phyloP scores from a whole-genome alignment of 2,888 invertebrate genomes.

The Myathropa florea region DNA sequence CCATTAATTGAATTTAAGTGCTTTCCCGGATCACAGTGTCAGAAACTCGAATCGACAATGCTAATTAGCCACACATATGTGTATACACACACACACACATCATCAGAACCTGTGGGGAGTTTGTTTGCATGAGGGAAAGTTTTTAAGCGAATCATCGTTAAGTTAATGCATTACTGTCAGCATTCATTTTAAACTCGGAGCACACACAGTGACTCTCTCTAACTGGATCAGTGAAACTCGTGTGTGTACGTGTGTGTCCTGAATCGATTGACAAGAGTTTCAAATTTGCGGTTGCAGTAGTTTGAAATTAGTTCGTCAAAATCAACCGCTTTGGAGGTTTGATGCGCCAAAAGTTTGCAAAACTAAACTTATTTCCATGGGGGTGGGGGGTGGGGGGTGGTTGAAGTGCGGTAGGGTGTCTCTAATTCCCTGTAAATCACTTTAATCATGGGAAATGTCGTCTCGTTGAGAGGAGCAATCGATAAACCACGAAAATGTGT shows the following conservation, averaged over 20 bases:
- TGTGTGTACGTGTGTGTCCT: background rate
- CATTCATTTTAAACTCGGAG: background rate
- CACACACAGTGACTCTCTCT: background rate
- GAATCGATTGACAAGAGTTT: background rate
- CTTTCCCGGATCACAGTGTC: slow-evolving; percentile 60
- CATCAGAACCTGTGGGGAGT: too few relatives aligned
- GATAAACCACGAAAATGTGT: too few relatives aligned
- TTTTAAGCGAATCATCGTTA: slow-evolving; percentile 48
- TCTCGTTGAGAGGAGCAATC: too few relatives aligned
- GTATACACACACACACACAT: background rate
- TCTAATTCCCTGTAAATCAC: background rate
- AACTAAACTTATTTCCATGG: background rate
- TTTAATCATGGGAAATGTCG: background rate
- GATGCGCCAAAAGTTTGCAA: background rate
- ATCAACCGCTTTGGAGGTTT: background rate
- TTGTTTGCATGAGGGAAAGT: too few relatives aligned
- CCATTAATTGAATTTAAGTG: slow-evolving; percentile 67
- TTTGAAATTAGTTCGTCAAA: background rate
- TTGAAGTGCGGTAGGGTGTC: too few relatives aligned
- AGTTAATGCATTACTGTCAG: slow-evolving; percentile 45
- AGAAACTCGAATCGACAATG: slow-evolving; percentile 61
- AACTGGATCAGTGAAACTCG: background rate
- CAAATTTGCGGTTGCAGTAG: background rate
- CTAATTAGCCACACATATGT: slow-evolving; percentile 32
- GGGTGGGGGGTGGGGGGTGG: background rate